Conservation (phyloP, 2,888 invertebrate species). For the Spisula subtruncata region DNA sequence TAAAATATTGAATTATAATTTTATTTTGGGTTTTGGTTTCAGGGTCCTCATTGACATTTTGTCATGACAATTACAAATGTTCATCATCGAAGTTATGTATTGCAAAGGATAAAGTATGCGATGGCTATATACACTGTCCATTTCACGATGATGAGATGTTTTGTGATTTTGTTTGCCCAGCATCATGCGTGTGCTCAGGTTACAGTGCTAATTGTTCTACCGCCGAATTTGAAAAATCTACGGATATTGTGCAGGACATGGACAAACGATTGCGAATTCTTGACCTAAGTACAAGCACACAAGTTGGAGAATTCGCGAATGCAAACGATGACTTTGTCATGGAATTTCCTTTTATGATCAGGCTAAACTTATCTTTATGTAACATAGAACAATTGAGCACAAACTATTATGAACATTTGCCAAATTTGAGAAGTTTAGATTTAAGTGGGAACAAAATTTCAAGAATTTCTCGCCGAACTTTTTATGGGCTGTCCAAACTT, state of each 20-base stretch:
- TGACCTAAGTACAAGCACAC: slow-evolving; percentile 12
- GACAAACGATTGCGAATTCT: slow-evolving; percentile 1
- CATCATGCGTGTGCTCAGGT: slow-evolving; percentile 47
- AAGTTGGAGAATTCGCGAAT: background rate
- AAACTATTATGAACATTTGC: slow-evolving; percentile 23
- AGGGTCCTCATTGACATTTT: slow-evolving; percentile 7
- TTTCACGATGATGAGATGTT: slow-evolving; percentile 69
- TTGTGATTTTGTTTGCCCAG: slow-evolving; percentile 66
- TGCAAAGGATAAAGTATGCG: slow-evolving; percentile 63
- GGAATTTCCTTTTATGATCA: slow-evolving; percentile 20
- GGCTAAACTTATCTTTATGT: slow-evolving; percentile 15
- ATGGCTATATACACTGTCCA: slow-evolving; percentile 66
- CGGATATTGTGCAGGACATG: background rate
- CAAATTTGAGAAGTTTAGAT: slow-evolving; percentile 48
- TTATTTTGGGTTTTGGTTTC: background rate
- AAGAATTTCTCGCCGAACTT: slow-evolving; percentile 27
- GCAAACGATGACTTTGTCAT: background rate
- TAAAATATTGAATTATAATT: background rate
- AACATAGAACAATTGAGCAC: background rate
- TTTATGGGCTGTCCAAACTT: slow-evolving; percentile 35
- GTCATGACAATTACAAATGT: slow-evolving; percentile 28
- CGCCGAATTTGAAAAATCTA: background rate
- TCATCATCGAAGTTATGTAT: slow-evolving; percentile 27
- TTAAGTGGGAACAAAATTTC: slow-evolving; percentile 47
- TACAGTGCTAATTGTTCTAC: slow-evolving; percentile 46